A percentile compares a stretch with the other conserved stretches of the same genome.
These are phyloP conservation scores for Papilio polyxenes DNA, from an alignment of 1,140 invertebrate genomes.

Conservation along the genomic window DNA sequence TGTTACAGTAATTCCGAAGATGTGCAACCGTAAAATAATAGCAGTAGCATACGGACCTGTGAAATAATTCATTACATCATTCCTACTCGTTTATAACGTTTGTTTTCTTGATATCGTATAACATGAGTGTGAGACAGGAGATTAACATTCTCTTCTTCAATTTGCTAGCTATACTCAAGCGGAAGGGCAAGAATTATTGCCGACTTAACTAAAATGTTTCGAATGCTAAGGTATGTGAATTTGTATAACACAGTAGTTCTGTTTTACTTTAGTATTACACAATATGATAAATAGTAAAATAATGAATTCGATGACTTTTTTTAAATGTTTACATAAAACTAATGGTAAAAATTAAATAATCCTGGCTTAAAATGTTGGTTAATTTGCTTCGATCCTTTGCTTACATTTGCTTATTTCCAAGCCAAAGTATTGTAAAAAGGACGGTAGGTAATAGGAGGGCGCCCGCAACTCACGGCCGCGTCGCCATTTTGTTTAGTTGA, in stretches of 20 bases:
- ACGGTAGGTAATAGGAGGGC: conserved; percentile 10
- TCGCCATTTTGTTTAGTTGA: conserved; percentile 59
- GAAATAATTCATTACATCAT: background rate
- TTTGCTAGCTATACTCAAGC: conserved; percentile 33
- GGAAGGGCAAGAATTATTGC: conserved; percentile 36
- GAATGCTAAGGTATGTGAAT: conserved; percentile 34
- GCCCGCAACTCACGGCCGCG: conserved; percentile 24
- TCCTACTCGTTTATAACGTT: background rate
- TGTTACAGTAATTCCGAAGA: background rate
- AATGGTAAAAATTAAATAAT: background rate
- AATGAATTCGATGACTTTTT: background rate
- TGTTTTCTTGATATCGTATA: background rate
- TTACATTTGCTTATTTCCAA: background rate
- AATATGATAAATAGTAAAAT: background rate
- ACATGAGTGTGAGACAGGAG: background rate
- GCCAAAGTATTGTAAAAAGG: background rate
- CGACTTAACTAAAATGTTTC: conserved; percentile 33
- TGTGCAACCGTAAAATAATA: background rate
- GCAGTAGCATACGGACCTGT: background rate
- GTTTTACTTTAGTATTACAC: background rate
- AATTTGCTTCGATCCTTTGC: background rate
- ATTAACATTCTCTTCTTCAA: conserved; percentile 32
- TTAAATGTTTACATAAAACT: background rate
- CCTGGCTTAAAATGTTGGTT: background rate
- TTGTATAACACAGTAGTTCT: conserved; percentile 2